Conservation (phyloP, 2,888 invertebrate genomes). For the Gerris lacustris region DNA sequence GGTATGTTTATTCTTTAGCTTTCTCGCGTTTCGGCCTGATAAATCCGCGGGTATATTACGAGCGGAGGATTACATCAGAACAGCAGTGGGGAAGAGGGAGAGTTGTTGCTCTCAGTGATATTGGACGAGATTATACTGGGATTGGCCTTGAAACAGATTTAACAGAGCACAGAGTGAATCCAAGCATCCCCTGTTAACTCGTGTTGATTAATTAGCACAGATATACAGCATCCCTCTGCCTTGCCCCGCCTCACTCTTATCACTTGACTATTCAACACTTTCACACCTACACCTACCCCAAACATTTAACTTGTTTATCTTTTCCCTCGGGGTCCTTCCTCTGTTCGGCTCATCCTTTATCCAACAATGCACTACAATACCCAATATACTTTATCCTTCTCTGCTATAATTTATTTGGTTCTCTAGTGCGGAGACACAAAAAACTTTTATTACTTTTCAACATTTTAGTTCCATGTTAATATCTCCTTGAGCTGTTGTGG, state of each 20-base stretch:
- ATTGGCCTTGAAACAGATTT: neutral
- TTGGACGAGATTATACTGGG: neutral
- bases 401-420: too few relatives aligned
- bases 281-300: neutral
- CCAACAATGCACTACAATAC: too few relatives aligned
- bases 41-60: neutral
- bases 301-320: too few relatives aligned
- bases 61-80: neutral
- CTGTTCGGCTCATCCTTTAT: too few relatives aligned
- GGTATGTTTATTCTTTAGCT: neutral
- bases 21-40: neutral
- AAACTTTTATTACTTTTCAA: too few relatives aligned
- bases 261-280: neutral
- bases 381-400: too few relatives aligned
- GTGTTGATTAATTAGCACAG: slow-evolving; percentile 2
- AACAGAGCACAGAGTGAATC: neutral
- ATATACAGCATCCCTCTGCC: neutral
- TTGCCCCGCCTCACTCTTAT: neutral
- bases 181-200: slow-evolving; percentile 1
- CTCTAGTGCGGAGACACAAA: too few relatives aligned
- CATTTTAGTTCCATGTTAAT: too few relatives aligned
- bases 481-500: too few relatives aligned
- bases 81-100: neutral
- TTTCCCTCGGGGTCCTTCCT: too few relatives aligned
- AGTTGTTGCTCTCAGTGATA: neutral